Evolutionary conservation across 2,113 vertebrate species (phyloP).

Genomic region (Bagarius yarrelli): DNA sequence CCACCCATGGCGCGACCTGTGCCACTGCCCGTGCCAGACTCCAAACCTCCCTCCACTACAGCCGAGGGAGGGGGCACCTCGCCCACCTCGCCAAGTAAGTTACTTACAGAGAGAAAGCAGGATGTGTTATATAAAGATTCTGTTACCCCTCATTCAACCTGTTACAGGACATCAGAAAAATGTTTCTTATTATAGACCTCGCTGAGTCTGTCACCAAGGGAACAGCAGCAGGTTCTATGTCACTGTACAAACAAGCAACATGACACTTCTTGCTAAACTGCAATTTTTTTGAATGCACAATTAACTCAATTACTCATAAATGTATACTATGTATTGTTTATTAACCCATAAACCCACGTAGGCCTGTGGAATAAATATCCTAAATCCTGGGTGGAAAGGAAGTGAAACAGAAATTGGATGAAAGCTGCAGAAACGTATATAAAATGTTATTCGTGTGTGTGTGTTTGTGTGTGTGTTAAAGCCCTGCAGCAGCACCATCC

Average conservation of each 20-base stretch:
- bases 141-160: too few species aligned
- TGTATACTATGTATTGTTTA: background rate
- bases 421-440: background rate
- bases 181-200: too few species aligned
- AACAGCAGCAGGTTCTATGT: background rate
- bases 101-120: background rate
- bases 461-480: background rate
- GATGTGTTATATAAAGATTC: background rate
- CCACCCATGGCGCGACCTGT: conserved; percentile 98
- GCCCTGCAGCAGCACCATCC: conserved; percentile 8
- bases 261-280: background rate
- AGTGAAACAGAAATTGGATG: background rate
- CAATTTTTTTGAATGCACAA: background rate
- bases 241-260: background rate
- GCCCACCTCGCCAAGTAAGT: conserved; percentile 98
- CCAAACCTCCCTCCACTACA: conserved; percentile 94
- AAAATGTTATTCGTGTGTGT: background rate
- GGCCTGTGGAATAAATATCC: background rate
- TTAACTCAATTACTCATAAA: background rate
- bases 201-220: background rate
- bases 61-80: conserved; percentile 92
- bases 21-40: conserved; percentile 94
- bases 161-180: background rate
- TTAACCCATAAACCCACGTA: background rate
- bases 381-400: background rate